A percentile compares a stretch with the other conserved stretches of the same genome.
Conservation (phyloP, 2,113 vertebrate genomes). For the Physeter macrocephalus region DNA sequence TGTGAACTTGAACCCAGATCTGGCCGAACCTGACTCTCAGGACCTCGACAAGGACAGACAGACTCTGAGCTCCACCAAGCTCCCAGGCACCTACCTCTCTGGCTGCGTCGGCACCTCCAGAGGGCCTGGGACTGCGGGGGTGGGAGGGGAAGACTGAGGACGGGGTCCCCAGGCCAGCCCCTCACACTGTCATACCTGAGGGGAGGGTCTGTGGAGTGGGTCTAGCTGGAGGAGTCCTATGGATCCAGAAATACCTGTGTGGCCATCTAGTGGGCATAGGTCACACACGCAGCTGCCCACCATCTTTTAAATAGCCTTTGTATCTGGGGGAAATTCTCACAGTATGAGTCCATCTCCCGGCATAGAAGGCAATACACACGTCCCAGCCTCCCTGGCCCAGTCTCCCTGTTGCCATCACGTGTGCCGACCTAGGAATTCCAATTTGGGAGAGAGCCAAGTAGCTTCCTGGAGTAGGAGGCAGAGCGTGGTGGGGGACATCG, state of each 20-base stretch:
- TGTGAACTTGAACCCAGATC: neutral
- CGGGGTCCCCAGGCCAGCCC: neutral
- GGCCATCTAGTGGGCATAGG: neutral
- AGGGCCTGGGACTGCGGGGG: neutral
- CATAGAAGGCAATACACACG: rapidly evolving
- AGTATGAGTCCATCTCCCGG: neutral
- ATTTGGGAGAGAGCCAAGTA: neutral
- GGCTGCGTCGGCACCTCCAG: neutral
- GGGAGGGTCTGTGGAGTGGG: rapidly evolving
- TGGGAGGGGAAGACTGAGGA: neutral
- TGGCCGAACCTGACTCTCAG: neutral
- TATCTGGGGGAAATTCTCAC: neutral
- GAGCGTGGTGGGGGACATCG: rapidly evolving
- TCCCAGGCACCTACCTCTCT: neutral
- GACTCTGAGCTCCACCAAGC: neutral
- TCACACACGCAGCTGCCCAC: neutral
- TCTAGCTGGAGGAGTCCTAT: neutral
- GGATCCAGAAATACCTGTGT: neutral
- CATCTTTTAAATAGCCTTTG: neutral
- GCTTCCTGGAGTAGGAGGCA: neutral
- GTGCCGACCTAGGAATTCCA: neutral
- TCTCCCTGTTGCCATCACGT: neutral
- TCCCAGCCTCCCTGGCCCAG: neutral
- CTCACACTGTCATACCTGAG: rapidly evolving
- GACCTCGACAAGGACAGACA: rapidly evolving